A percentile compares a stretch with the other conserved stretches of the same genome.
phyloP scores from a whole-genome alignment of 2,113 vertebrate genomes.

The Talpa occidentalis region DNA sequence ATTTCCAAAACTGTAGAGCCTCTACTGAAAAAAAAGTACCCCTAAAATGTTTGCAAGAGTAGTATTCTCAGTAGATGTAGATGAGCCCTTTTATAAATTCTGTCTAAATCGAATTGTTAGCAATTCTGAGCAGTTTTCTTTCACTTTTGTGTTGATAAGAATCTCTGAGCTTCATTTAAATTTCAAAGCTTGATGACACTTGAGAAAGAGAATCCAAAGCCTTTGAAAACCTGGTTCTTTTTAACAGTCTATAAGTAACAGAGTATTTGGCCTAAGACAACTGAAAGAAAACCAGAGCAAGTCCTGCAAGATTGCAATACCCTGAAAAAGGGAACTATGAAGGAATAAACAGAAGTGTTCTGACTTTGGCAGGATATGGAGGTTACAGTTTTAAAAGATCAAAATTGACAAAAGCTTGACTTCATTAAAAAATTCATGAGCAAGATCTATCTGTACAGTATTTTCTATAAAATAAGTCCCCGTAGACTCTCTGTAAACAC shows the following conservation, averaged over 20 bases:
- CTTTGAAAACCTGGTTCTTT: conserved; percentile 5
- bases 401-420: neutral
- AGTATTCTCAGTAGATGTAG: neutral
- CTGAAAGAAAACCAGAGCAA: neutral
- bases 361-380: neutral
- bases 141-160: neutral
- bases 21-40: neutral
- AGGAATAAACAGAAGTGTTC: neutral
- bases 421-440: neutral
- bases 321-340: neutral
- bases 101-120: neutral
- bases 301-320: neutral
- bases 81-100: neutral
- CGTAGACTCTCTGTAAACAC: neutral
- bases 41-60: neutral
- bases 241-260: neutral
- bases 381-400: neutral
- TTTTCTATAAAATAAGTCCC: neutral
- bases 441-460: neutral
- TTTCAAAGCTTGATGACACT: conserved; percentile 10
- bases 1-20: neutral
- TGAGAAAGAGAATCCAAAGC: conserved; percentile 10
- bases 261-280: neutral
- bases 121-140: neutral
- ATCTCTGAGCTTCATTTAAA: conserved; percentile 15